Conservation (phyloP, 2,797 vertebrate genomes). For the Brachyrhaphis roseni region DNA sequence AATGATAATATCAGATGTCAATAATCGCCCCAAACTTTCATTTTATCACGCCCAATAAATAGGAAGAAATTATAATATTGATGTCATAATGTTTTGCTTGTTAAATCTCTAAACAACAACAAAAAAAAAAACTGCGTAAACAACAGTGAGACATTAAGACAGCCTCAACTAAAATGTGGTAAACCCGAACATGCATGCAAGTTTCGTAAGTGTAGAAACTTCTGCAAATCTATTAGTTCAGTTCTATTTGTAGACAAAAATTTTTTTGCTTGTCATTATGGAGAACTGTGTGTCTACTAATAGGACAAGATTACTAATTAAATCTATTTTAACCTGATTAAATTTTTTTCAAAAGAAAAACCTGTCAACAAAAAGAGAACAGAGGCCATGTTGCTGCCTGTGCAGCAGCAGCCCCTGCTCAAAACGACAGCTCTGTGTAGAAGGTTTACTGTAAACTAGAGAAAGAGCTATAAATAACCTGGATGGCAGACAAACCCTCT, state of each 20-base stretch:
- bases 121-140: not conserved
- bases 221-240: not conserved
- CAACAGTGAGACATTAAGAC: not conserved
- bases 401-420: constrained; percentile 22
- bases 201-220: not conserved
- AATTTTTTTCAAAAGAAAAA: not conserved
- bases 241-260: not conserved
- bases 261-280: not conserved
- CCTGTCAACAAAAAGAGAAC: constrained; percentile 14
- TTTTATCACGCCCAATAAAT: not conserved
- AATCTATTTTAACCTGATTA: not conserved
- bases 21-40: not conserved
- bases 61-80: not conserved
- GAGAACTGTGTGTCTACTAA: not conserved
- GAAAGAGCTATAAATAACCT: constrained; percentile 69
- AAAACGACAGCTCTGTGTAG: constrained; percentile 46
- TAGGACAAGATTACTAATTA: not conserved
- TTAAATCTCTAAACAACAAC: not conserved
- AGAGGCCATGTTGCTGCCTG: constrained; percentile 34
- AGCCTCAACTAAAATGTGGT: not conserved
- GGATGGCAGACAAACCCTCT: constrained; percentile 47
- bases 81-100: not conserved
- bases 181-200: not conserved
- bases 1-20: not conserved
- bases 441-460: constrained; percentile 76